Evolutionary conservation across 2,797 vertebrate species (phyloP).

Genomic region (Sebastes diaconus): DNA sequence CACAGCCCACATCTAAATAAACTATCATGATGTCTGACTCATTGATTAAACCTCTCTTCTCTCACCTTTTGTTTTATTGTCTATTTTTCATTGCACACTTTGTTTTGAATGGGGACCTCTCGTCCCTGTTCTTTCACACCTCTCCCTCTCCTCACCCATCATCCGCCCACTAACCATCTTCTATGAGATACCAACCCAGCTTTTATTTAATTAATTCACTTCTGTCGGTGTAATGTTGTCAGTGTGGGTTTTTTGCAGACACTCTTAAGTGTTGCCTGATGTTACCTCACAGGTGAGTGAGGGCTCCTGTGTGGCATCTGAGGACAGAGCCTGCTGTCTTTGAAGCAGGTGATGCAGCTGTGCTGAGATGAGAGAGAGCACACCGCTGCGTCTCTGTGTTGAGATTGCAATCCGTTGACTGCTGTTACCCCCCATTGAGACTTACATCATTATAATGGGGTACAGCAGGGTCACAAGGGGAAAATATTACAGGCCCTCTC

Average conservation of each 20-base stretch:
- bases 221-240: not conserved
- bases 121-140: not conserved
- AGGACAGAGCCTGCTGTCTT: not conserved
- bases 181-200: not conserved
- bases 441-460: not conserved
- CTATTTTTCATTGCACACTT: not conserved
- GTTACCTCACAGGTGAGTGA: not conserved
- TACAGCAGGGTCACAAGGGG: not conserved
- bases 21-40: slow-evolving; percentile 36
- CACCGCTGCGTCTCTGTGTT: not conserved
- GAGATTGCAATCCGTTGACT: not conserved
- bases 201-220: not conserved
- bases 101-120: not conserved
- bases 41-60: slow-evolving; percentile 12
- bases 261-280: not conserved
- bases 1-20: slow-evolving; percentile 13
- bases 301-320: not conserved
- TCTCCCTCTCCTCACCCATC: not conserved
- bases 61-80: slow-evolving; percentile 25
- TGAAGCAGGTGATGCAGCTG: not conserved
- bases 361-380: slow-evolving; percentile 11
- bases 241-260: not conserved
- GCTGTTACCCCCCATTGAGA: not conserved
- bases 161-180: slow-evolving; percentile 10
- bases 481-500: not conserved